Conservation (phyloP, 2,797 vertebrate genomes). For the Poeciliopsis turneri region DNA sequence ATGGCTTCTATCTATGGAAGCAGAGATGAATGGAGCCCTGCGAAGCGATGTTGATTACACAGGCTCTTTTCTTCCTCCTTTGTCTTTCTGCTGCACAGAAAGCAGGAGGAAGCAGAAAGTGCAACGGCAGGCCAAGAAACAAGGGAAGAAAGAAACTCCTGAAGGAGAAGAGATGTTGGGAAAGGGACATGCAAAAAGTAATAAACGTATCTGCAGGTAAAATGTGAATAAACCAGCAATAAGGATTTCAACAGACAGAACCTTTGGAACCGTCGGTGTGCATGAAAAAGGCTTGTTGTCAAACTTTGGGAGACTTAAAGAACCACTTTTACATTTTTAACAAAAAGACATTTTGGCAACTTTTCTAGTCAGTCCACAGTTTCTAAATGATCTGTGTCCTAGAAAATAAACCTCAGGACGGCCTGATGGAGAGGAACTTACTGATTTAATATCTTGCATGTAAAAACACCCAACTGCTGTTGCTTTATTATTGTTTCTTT, state of each 20-base stretch:
- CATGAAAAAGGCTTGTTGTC: neutral
- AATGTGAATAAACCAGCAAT: neutral
- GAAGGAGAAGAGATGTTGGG: neutral
- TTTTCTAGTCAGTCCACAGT: neutral
- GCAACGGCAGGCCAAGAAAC: neutral
- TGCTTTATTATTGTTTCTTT: neutral
- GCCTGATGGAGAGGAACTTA: neutral
- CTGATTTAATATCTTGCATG: neutral
- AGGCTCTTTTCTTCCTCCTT: conserved; percentile 22
- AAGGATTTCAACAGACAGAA: neutral
- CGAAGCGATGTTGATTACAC: conserved; percentile 48
- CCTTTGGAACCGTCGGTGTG: neutral
- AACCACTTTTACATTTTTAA: neutral
- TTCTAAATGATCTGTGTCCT: neutral
- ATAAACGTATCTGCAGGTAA: neutral
- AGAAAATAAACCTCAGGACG: neutral
- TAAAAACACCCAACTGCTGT: neutral
- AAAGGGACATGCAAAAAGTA: neutral
- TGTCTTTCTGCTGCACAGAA: conserved; percentile 32
- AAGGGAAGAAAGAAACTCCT: neutral
- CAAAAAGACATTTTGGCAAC: neutral
- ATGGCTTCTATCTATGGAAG: conserved; percentile 42
- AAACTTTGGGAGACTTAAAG: neutral
- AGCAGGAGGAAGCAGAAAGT: conserved; percentile 6
- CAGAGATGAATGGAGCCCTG: conserved; percentile 47